Base-by-base conservation (phyloP, 2,888 invertebrate species). In the Plusia festucae region DNA sequence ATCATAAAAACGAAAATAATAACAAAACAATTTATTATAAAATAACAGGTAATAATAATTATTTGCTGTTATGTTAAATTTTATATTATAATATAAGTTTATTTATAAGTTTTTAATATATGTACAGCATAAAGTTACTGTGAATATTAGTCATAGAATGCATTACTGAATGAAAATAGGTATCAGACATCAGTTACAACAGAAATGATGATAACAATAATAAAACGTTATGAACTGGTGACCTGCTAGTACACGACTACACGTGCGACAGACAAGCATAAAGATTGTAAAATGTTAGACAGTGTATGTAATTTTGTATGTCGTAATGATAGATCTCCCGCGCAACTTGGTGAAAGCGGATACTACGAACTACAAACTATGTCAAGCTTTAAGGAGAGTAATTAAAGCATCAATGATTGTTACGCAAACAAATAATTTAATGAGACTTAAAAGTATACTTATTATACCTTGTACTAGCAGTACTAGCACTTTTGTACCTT, bases 301-400 rank as follows among this genome's bases (percentile, higher is more conserved):
- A 56, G 22, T 53, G 24, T 54, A 8, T 66, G 67, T n/a, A n/a
- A n/a, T n/a, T n/a, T n/a, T n/a, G n/a, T 62, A 70, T 76, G 68
- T 79, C 60, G 65, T 70, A 79, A 82, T 73, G 49, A 70, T 73
- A 74, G 62, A 66, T 77, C 80, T 73, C 73, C 70, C 73, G 83
- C 73, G 67, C 64, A 68, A 75, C 63, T 72, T 68, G 67, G 82
- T 76, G 80, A 80, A 79, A 81, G 80, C 57, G 34, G 54, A 51
- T 13, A 57, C n/a, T 16, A 27, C 20, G 44, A 49, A 34, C 16
- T 56, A 44, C 9, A 30, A 22, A 20, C 24, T 53, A 46, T 60
- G 46, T 49, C 46, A 49, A 20, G n/a, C n/a, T n/a, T n/a, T n/a
- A n/a, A n/a, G n/a, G n/a, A n/a, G n/a, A n/a, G 46, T 16, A n/a